These are phyloP conservation scores for Neoaliturus tenellus DNA, from an alignment of 2,888 invertebrate genomes.

Conservation along the genomic window DNA sequence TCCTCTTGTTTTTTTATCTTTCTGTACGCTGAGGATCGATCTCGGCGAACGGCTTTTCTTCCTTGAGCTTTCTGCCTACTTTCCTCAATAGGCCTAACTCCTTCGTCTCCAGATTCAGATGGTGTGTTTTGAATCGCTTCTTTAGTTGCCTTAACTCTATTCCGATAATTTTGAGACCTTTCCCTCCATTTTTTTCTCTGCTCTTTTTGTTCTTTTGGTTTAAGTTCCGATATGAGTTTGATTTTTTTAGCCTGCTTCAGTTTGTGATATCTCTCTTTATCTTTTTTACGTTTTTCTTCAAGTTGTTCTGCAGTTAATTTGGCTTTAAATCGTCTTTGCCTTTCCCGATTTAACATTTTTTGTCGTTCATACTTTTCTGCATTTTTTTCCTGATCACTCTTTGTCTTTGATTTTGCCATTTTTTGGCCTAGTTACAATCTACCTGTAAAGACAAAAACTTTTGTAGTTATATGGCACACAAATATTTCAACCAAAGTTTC, in stretches of 20 bases:
- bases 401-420: no score
- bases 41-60: background rate
- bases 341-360: no score
- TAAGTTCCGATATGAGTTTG: background rate
- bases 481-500: no score
- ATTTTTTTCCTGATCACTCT: no score
- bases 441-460: no score
- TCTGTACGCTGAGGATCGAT: background rate
- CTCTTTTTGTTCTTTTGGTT: background rate
- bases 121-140: background rate
- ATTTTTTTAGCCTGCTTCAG: background rate
- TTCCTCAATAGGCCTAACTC: background rate
- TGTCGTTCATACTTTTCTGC: no score
- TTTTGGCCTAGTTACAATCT: no score
- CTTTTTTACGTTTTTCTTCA: background rate
- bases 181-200: background rate
- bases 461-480: no score
- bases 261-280: background rate
- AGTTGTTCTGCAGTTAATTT: background rate
- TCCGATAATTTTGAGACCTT: background rate
- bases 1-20: background rate
- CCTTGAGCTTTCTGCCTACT: background rate
- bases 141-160: background rate
- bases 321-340: no score
- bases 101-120: background rate